phyloP scores from a whole-genome alignment of 2,797 vertebrate species.

The Microchirus variegatus region DNA sequence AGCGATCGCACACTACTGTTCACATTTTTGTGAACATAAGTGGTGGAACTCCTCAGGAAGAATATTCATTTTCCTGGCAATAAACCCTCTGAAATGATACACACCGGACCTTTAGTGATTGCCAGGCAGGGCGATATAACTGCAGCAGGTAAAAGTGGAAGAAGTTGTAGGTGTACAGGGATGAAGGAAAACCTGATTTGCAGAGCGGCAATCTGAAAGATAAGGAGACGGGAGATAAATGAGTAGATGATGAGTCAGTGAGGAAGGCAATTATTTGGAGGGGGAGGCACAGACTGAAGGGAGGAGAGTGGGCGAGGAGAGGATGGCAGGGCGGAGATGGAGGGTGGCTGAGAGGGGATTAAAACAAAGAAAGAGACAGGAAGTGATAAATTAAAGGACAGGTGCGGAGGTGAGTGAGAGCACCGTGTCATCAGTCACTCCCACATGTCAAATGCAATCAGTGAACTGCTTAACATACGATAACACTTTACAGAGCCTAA shows the following conservation, averaged over 20 bases:
- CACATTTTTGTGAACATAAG: no score
- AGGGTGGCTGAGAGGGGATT: background rate
- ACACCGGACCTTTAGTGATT: background rate
- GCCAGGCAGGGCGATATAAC: conserved; percentile 9
- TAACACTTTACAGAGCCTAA: background rate
- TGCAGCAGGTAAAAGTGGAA: conserved; percentile 17
- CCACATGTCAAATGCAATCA: background rate
- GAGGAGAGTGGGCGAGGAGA: conserved; percentile 32
- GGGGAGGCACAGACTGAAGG: conserved; percentile 39
- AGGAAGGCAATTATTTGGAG: conserved; percentile 64
- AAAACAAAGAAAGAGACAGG: conserved; percentile 17
- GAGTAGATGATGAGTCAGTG: conserved; percentile 63
- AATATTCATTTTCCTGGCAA: no score
- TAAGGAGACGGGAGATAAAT: conserved; percentile 64
- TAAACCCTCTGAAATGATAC: no score
- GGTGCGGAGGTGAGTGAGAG: conserved; percentile 7
- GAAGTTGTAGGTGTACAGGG: conserved; percentile 28
- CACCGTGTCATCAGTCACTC: conserved; percentile 19
- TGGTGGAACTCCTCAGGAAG: no score
- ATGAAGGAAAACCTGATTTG: conserved; percentile 52
- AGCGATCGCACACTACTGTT: no score
- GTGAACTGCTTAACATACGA: background rate
- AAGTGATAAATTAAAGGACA: conserved; percentile 8
- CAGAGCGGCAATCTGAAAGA: conserved; percentile 62
- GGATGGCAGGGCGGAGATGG: conserved; percentile 31